These are phyloP conservation scores for Cerastis leucographa DNA, from an alignment of 2,888 invertebrate genomes.

Conservation along the genomic window DNA sequence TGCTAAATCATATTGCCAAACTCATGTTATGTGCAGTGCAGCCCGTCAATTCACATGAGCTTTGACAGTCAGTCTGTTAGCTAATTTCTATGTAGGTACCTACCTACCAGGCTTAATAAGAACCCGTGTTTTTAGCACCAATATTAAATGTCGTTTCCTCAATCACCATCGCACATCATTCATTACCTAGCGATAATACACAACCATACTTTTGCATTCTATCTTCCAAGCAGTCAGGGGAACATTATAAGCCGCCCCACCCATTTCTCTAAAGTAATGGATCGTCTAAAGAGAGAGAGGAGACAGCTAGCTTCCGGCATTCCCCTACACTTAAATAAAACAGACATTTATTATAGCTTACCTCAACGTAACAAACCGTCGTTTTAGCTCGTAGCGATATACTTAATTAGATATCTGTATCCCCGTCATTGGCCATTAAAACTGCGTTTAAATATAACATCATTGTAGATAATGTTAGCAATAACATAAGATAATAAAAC, in stretches of 20 bases:
- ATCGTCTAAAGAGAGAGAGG: conserved; percentile 39
- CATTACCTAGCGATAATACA: not conserved
- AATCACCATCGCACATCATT: too few relatives aligned
- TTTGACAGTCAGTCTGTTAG: not conserved
- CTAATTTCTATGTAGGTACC: not conserved
- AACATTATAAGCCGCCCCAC: conserved; percentile 10
- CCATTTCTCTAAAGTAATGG: conserved; percentile 24
- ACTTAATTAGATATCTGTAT: conserved; percentile 39
- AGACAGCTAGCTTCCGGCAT: conserved; percentile 41
- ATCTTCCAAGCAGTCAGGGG: not conserved
- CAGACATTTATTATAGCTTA: conserved; percentile 34
- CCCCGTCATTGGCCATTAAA: conserved; percentile 42
- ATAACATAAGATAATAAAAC: conserved; percentile 45
- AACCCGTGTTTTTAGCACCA: not conserved
- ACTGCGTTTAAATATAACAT: conserved; percentile 43
- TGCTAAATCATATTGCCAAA: not conserved
- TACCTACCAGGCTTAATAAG: too few relatives aligned
- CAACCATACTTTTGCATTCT: not conserved
- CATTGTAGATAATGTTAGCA: conserved; percentile 40
- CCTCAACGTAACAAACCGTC: conserved; percentile 27
- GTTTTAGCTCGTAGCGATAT: conserved; percentile 38
- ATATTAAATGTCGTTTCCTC: not conserved
- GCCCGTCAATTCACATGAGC: not conserved
- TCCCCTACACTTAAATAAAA: conserved; percentile 45
- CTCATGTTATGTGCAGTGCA: not conserved